Evolutionary conservation across 2,797 vertebrate genomes (phyloP).

Genomic region (Rhadinocentrus ornatus): DNA sequence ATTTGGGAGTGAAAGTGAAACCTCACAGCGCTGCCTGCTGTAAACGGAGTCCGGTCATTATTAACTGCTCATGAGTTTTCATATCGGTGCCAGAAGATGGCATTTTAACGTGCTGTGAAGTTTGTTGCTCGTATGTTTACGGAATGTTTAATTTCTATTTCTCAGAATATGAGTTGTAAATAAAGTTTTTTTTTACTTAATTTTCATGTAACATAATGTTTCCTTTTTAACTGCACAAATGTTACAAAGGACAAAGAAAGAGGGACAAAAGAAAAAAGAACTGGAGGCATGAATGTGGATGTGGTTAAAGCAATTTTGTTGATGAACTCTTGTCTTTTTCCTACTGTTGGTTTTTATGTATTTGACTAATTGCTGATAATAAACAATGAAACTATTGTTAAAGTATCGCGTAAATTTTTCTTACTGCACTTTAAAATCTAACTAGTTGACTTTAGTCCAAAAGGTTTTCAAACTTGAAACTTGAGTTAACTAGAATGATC

Average conservation of each 20-base stretch:
- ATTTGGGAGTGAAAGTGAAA: too few species aligned
- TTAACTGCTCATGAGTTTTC: conserved; percentile 31
- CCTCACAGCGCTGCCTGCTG: too few species aligned
- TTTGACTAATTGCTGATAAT: conserved; percentile 92
- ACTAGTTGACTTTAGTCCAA: background rate
- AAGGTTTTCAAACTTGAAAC: too few species aligned
- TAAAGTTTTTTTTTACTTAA: conserved; percentile 86
- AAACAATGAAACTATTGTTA: conserved; percentile 75
- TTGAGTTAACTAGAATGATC: too few species aligned
- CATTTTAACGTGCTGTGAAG: conserved; percentile 58
- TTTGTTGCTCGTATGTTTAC: conserved; percentile 79
- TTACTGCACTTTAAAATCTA: too few species aligned
- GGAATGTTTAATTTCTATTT: conserved; percentile 87
- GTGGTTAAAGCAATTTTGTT: conserved; percentile 69
- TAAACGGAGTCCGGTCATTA: conserved; percentile 4
- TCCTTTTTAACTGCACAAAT: conserved; percentile 88
- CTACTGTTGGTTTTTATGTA: conserved; percentile 94
- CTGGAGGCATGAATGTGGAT: conserved; percentile 67
- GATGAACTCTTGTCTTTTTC: conserved; percentile 85
- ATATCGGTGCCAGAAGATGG: conserved; percentile 35
- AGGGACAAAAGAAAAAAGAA: conserved; percentile 63
- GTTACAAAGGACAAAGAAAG: conserved; percentile 78
- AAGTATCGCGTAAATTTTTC: too few species aligned
- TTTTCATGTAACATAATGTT: conserved; percentile 88
- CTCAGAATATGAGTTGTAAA: conserved; percentile 89